Evolutionary conservation across 2,888 invertebrate genomes (phyloP).

Genomic region (Tethea ocularis): DNA sequence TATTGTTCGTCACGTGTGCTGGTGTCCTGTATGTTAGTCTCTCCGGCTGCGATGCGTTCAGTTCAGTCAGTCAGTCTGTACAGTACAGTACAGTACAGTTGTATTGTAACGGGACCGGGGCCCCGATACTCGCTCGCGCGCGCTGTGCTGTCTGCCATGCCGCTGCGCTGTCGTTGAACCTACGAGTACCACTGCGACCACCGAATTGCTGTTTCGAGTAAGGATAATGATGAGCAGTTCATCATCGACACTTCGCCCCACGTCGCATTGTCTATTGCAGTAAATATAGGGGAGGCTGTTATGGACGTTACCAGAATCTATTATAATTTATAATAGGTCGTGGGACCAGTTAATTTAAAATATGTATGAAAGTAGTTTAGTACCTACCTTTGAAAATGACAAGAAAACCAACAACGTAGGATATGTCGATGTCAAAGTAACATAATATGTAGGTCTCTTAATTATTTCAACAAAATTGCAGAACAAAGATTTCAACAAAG

Average conservation of each 20-base stretch:
- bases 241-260: background rate
- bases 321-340: too few relatives aligned
- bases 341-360: too few relatives aligned
- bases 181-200: conserved; percentile 8
- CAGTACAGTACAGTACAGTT: conserved; percentile 27
- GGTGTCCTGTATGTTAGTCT: too few relatives aligned
- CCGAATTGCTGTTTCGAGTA: background rate
- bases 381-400: background rate
- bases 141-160: conserved; percentile 2
- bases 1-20: too few relatives aligned
- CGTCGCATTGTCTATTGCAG: background rate
- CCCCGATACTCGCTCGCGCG: conserved; percentile 30
- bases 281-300: too few relatives aligned
- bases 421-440: background rate
- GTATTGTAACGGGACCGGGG: conserved; percentile 36
- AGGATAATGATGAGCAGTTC: background rate
- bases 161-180: conserved; percentile 6
- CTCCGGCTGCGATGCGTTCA: background rate
- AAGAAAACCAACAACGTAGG: background rate
- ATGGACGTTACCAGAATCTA: too few relatives aligned
- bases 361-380: too few relatives aligned
- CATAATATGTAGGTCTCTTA: background rate
- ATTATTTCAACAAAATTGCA: background rate
- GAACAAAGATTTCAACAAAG: background rate
- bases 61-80: background rate